Evolutionary conservation across 1,140 invertebrate genomes (phyloP), one percentile per base, ranked within the genome.

Genomic region (Anastrepha obliqua): DNA sequence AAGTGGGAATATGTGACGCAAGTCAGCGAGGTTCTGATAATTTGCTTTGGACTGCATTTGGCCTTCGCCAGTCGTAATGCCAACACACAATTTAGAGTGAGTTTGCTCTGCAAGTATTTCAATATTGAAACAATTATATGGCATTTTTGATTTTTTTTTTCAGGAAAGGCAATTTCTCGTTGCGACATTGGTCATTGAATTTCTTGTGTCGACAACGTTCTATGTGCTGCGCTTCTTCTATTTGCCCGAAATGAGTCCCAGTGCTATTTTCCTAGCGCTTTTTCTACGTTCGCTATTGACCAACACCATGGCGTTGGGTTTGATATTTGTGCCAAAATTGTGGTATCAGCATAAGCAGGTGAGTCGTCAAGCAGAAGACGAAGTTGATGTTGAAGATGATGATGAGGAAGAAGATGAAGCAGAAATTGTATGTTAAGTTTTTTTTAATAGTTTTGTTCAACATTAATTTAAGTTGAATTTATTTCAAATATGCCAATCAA

Each of bases 1-100:
- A 97, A 96, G 94, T 98, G 97, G 97, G 97, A 98, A 91, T 97
- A 97, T 93, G 97, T 98, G 87, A 98, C 97, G 47, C 97, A 98
- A 94, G 94, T 95, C 85, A 97, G 96, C n/a, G 97, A 98, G 94
- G 93, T 98, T 88, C 93, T 97, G 29, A 96, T 98, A 90, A 94
- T 98, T 1, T 93, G 96, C 58, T 97, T 97, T 90, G 98, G 97
- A 0, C 95, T 98, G 1, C 96, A 98, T 91, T 94, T 98, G 88
- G 96, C 97, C 29, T 96, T 97, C 90, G 96, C 97, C 64, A 95
- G 96, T 60, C 93, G 96, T 15, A 97, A 97, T 91, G 97, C 98
- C n/a, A 95, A 96, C 86, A 97, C 96, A 5, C 97, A 97, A 89
- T 97, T 96, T 90, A 95, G 96, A 90, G 95, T 96, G 91, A 93